Percentiles rank a stretch among this genome's conserved stretches.
These are phyloP conservation scores for Myiotriccus ornatus DNA, from an alignment of 2,797 vertebrate species.

Conservation along the genomic window DNA sequence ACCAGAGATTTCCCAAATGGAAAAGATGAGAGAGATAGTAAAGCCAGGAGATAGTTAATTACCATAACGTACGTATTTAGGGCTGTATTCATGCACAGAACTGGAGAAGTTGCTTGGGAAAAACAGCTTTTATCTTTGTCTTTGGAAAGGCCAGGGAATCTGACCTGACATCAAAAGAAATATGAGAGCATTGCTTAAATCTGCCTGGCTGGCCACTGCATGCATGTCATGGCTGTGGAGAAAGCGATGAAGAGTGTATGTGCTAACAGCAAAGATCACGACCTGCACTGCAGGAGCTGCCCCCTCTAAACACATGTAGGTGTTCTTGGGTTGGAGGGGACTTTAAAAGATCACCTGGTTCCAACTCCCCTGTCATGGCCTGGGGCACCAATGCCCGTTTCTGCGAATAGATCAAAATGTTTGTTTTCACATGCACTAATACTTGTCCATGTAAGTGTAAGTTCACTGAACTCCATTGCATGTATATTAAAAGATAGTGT, in stretches of 20 bases:
- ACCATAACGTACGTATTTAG: not conserved
- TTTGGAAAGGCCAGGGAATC: not conserved
- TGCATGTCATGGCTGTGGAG: not conserved
- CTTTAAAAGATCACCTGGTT: not conserved
- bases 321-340: not conserved
- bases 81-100: not conserved
- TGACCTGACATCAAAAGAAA: not conserved
- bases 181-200: not conserved
- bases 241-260: not conserved
- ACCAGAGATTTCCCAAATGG: not conserved
- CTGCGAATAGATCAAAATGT: not conserved
- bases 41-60: not conserved
- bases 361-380: accelerated
- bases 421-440: not conserved
- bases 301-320: not conserved
- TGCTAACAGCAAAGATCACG: not conserved
- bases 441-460: not conserved
- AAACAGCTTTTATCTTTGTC: not conserved
- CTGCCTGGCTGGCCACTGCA: not conserved
- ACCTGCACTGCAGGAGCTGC: not conserved
- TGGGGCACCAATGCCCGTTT: not conserved
- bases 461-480: not conserved
- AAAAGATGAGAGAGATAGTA: not conserved
- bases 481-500: not conserved
- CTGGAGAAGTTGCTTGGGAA: not conserved